Percentiles rank a stretch among this genome's conserved stretches.
These are phyloP conservation scores for Xenopus borealis DNA, from an alignment of 2,113 vertebrate genomes.

Conservation along the genomic window DNA sequence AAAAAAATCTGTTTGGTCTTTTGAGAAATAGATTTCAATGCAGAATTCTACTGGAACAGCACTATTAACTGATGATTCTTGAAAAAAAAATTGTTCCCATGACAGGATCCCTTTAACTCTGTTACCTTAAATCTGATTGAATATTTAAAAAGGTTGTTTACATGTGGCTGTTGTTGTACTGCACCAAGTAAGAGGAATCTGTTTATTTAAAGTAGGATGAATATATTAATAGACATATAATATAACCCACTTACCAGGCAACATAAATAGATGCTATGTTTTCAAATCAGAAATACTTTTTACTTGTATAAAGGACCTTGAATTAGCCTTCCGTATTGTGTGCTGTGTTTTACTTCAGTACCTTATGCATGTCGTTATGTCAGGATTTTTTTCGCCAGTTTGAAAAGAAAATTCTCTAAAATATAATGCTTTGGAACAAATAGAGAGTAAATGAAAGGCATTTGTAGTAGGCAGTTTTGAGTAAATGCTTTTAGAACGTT, in stretches of 20 bases:
- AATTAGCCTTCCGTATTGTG: slow-evolving; percentile 54
- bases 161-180: neutral
- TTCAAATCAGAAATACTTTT: slow-evolving; percentile 19
- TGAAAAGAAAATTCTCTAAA: slow-evolving; percentile 40
- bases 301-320: slow-evolving; percentile 30
- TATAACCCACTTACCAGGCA: neutral
- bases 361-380: slow-evolving; percentile 32
- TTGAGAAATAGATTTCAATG: no score
- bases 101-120: no score
- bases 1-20: no score
- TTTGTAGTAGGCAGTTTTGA: slow-evolving; percentile 35
- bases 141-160: no score
- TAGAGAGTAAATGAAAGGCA: slow-evolving; percentile 46
- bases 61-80: no score
- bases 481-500: slow-evolving; percentile 45
- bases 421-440: slow-evolving; percentile 39
- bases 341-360: slow-evolving; percentile 20
- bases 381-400: slow-evolving; percentile 35
- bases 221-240: neutral
- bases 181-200: neutral
- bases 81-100: no score
- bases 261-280: neutral
- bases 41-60: no score
- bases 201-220: neutral
- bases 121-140: no score